Evolutionary conservation across 2,113 vertebrate species (phyloP).

Genomic region (Zapus hudsonius): DNA sequence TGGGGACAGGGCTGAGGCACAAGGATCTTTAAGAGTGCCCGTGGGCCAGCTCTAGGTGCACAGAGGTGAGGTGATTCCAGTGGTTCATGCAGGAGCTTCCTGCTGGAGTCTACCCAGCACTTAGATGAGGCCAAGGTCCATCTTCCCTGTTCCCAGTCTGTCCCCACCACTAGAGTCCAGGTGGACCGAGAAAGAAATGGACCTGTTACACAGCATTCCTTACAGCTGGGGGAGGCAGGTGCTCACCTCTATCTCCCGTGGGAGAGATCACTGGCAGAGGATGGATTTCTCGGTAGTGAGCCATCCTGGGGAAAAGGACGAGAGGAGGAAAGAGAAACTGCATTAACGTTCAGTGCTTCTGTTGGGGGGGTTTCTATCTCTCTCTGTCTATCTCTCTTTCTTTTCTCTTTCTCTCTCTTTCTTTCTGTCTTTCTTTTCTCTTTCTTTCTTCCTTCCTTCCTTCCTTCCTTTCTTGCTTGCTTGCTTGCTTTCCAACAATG

Average conservation of each 20-base stretch:
- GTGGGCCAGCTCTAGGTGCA: too few species aligned
- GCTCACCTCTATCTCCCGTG: too few species aligned
- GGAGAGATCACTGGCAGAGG: too few species aligned
- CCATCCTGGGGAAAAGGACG: too few species aligned
- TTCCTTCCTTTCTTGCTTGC: too few species aligned
- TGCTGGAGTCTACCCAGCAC: neutral
- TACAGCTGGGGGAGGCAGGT: neutral
- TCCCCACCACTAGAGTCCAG: neutral
- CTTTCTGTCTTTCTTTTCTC: too few species aligned
- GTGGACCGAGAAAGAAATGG: neutral
- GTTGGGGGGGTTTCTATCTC: neutral
- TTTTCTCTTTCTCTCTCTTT: too few species aligned
- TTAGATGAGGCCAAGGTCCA: neutral
- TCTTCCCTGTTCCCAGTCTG: neutral
- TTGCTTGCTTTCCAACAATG: too few species aligned
- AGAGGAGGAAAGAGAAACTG: neutral
- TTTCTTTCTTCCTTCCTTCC: too few species aligned
- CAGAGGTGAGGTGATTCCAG: neutral
- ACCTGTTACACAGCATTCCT: too few species aligned
- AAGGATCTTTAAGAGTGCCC: neutral
- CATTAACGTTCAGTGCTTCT: neutral
- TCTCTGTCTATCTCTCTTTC: too few species aligned
- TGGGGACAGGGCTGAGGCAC: too few species aligned
- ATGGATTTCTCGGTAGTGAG: neutral
- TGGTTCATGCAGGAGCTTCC: neutral